Evolutionary conservation across 2,797 vertebrate genomes (phyloP), one percentile per base, ranked within the genome.

Genomic region (Tapirus indicus): DNA sequence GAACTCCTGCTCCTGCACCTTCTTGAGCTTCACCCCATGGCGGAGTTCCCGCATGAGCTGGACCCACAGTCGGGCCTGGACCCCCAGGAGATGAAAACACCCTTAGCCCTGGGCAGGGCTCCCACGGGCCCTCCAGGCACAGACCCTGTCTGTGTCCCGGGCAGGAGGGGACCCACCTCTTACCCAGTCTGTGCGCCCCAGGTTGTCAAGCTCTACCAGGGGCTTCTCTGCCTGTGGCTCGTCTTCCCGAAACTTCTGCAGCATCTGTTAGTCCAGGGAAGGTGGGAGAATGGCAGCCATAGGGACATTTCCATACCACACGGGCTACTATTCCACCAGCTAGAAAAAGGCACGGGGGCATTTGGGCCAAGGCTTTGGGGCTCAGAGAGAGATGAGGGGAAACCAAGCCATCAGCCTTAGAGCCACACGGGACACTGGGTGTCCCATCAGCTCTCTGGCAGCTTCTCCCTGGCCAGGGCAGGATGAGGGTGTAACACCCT

Each of bases 31-130:
- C 96, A 99, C 99, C 0, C 99, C 99, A 0, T 99, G 99, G 56
- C 99, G 98, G 35, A 99, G 99, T 97, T 99, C 99, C 97, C 99
- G 99, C 99, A 99, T 99, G 96, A 99, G 99, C 99, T 99, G 99
- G 89, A 99, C 99, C 99, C 99, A 99, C 89, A 99, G 99, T 69
- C 99, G 99, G 20, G 99, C 99, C 99, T 99, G 98, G 10, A 17
- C 44, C 8, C 44, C 35, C 1, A 4, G 92, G 29, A 41, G 0
- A 44, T 0, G 3, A 38, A 78, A 35, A 5, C 0, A 16, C 21
- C 54, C 60, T 93, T 2, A 93, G 79, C 18, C 16, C n/a, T 0
- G 0, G 72, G 78, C 16, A 1, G 18, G 41, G 13, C 38, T 32
- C n/a, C 25, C 14, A 0, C 0, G 29, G 7, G 47, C 75, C 52